Evolutionary conservation across 1,140 invertebrate species (phyloP).

Genomic region (Dendrolimus punctatus): DNA sequence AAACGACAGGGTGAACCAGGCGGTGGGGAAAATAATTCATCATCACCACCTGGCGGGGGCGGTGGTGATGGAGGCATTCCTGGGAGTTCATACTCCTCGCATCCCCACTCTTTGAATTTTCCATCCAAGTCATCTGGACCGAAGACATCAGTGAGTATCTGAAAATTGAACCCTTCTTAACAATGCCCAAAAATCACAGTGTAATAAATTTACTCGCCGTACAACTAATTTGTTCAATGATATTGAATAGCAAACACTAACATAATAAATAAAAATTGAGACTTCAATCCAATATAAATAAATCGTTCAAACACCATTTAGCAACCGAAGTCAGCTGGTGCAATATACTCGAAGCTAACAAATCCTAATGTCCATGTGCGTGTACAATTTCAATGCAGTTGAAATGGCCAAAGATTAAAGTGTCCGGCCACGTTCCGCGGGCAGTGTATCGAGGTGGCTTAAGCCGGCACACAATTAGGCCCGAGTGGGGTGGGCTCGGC

Average conservation of each 20-base stretch:
- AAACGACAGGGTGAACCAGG: conserved; percentile 70
- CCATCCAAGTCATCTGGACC: conserved; percentile 80
- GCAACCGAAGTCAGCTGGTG: too few relatives aligned
- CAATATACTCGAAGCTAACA: too few relatives aligned
- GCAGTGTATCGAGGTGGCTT: conserved; percentile 48
- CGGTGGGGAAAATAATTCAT: conserved; percentile 84
- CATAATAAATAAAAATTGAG: too few relatives aligned
- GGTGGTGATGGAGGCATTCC: conserved; percentile 75
- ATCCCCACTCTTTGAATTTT: conserved; percentile 80
- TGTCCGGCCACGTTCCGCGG: conserved; percentile 25
- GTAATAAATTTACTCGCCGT: too few relatives aligned
- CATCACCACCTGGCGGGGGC: conserved; percentile 82
- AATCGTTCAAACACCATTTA: too few relatives aligned
- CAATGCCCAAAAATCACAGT: too few relatives aligned
- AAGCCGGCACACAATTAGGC: conserved; percentile 60
- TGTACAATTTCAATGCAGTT: conserved; percentile 10
- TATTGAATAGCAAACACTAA: too few relatives aligned
- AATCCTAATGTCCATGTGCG: background rate
- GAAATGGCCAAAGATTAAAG: conserved; percentile 33
- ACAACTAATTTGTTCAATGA: too few relatives aligned
- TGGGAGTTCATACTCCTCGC: conserved; percentile 82
- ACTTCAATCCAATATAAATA: too few relatives aligned
- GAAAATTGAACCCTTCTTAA: conserved; percentile 11
- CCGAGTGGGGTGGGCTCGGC: conserved; percentile 52
- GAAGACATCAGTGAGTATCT: conserved; percentile 80